Conservation (phyloP, 2,888 invertebrate genomes). For the Coecobrya sp. region DNA sequence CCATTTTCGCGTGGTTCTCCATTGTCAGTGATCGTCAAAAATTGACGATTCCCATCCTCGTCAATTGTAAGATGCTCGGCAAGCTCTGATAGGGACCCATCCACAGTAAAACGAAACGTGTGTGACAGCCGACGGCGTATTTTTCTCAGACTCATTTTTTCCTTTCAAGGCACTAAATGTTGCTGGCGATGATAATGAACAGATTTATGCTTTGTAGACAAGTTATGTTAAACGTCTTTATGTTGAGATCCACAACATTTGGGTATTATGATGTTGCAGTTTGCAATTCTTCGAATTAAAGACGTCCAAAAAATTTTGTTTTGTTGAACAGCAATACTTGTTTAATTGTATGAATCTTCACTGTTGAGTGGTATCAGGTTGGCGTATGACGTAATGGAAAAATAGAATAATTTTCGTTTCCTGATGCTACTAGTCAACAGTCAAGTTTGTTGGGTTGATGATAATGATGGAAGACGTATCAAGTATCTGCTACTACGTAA, state of each 20-base stretch:
- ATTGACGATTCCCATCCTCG: conserved; percentile 86
- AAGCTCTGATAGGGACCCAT: conserved; percentile 87
- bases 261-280: neutral
- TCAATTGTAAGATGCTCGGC: conserved; percentile 87
- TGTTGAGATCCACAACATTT: conserved; percentile 44
- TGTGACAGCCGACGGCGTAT: conserved; percentile 87
- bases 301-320: neutral
- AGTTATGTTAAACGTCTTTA: conserved; percentile 40
- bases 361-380: neutral
- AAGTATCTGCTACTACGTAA: neutral
- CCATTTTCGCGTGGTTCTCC: conserved; percentile 85
- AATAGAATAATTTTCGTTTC: neutral
- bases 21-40: conserved; percentile 85
- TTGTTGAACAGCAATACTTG: neutral
- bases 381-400: conserved; percentile 27
- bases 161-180: conserved; percentile 70
- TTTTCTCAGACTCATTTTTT: conserved; percentile 87
- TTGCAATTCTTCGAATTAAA: neutral
- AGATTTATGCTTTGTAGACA: conserved; percentile 10
- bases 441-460: neutral
- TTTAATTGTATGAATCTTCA: neutral
- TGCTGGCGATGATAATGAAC: neutral
- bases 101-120: conserved; percentile 87
- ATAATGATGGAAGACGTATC: conserved; percentile 22
- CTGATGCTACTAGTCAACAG: neutral